phyloP scores from a whole-genome alignment of 2,888 invertebrate species.

The Dromius quadrimaculatus region DNA sequence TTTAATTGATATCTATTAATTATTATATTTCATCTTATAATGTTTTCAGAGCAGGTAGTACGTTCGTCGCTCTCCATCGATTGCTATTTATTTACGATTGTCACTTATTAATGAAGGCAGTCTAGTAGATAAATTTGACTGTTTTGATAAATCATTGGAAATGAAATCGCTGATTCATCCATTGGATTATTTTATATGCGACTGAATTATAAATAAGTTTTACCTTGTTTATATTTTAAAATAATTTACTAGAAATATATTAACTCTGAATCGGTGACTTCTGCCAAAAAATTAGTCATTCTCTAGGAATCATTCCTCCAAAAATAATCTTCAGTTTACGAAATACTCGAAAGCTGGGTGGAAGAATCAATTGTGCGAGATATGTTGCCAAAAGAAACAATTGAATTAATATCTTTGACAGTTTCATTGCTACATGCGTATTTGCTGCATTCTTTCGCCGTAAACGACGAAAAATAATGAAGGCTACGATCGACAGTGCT shows the following conservation, averaged over 20 bases:
- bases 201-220: slow-evolving; percentile 39
- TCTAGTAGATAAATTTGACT: slow-evolving; percentile 37
- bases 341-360: slow-evolving; percentile 34
- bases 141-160: slow-evolving; percentile 39
- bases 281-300: slow-evolving; percentile 52
- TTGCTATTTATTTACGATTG: slow-evolving; percentile 39
- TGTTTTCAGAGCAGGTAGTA: slow-evolving; percentile 23
- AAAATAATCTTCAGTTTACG: slow-evolving; percentile 45
- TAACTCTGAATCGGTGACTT: slow-evolving; percentile 44
- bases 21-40: slow-evolving; percentile 23
- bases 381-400: slow-evolving; percentile 47
- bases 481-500: slow-evolving; percentile 21
- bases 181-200: slow-evolving; percentile 41
- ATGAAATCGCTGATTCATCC: slow-evolving; percentile 15
- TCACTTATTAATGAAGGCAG: slow-evolving; percentile 42
- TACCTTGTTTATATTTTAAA: slow-evolving; percentile 50
- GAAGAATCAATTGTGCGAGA: slow-evolving; percentile 47
- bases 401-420: slow-evolving; percentile 34
- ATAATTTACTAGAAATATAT: slow-evolving; percentile 51
- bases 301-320: slow-evolving; percentile 48
- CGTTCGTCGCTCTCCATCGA: slow-evolving; percentile 25
- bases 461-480: slow-evolving; percentile 36
- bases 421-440: slow-evolving; percentile 19
- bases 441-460: slow-evolving; percentile 9
- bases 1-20: slow-evolving; percentile 43